These are phyloP conservation scores for Chrysocyon brachyurus DNA, from an alignment of 2,797 vertebrate species.

Conservation along the genomic window DNA sequence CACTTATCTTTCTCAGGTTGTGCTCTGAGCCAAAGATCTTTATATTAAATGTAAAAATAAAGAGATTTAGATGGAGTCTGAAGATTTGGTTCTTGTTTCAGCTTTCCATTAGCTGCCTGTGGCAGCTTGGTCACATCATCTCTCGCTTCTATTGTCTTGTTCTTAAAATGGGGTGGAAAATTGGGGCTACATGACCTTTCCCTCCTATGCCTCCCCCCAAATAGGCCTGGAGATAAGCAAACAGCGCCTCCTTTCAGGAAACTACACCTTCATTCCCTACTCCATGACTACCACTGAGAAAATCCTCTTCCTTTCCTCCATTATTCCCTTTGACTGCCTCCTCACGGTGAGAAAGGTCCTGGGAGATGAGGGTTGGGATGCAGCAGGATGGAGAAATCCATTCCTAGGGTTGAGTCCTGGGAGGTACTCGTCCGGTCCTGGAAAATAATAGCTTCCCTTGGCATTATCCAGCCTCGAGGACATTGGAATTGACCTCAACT, in stretches of 20 bases:
- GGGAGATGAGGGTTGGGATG: not conserved
- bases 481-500: not conserved
- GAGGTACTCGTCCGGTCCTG: not conserved
- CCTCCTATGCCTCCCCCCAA: not conserved
- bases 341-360: conserved; percentile 90
- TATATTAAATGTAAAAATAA: not conserved
- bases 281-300: conserved; percentile 93
- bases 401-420: not conserved
- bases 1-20: conserved; percentile 63
- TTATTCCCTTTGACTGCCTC: conserved; percentile 95
- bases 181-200: not conserved
- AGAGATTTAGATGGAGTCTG: not conserved
- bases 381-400: not conserved
- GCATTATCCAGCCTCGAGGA: not conserved
- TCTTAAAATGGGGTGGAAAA: conserved; percentile 46
- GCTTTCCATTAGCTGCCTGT: conserved; percentile 16
- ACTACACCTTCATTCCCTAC: conserved; percentile 93
- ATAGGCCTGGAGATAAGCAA: conserved; percentile 95
- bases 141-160: conserved; percentile 41
- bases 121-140: not conserved
- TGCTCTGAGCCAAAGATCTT: conserved; percentile 24
- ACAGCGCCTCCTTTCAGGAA: conserved; percentile 94
- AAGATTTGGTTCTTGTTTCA: conserved; percentile 41
- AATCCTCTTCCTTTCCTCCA: conserved; percentile 95
- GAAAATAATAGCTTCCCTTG: conserved; percentile 55